phyloP scores from a whole-genome alignment of 2,888 invertebrate species.

The Fissipunctia ypsillon region DNA sequence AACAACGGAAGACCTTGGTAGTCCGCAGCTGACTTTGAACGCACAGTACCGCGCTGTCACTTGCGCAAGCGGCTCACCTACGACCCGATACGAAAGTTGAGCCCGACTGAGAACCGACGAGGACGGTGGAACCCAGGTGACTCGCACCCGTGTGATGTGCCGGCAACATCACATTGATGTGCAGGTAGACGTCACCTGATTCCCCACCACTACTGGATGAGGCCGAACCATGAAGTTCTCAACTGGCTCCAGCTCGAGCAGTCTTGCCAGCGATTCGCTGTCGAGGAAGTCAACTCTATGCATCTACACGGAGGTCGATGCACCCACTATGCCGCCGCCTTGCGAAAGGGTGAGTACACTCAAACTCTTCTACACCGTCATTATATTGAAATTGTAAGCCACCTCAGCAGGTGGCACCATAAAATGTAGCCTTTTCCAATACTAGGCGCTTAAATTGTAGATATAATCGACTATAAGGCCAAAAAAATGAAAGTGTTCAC shows the following conservation, averaged over 20 bases:
- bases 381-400: constrained; percentile 22
- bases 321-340: constrained; percentile 80
- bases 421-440: constrained; percentile 49
- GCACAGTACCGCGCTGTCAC: constrained; percentile 71
- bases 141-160: constrained; percentile 86
- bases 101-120: constrained; percentile 56
- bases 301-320: constrained; percentile 91
- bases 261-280: constrained; percentile 92
- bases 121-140: constrained; percentile 63
- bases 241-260: constrained; percentile 92
- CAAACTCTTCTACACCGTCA: constrained; percentile 2
- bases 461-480: constrained; percentile 54
- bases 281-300: constrained; percentile 92
- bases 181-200: constrained; percentile 87
- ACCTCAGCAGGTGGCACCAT: constrained; percentile 46
- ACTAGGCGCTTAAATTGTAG: constrained; percentile 61
- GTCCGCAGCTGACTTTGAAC: constrained; percentile 73
- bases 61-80: constrained; percentile 71
- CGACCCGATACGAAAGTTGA: constrained; percentile 68
- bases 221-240: constrained; percentile 90
- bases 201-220: constrained; percentile 72
- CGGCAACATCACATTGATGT: constrained; percentile 84
- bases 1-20: constrained; percentile 73
- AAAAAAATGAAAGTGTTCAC: constrained; percentile 71
- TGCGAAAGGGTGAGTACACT: constrained; percentile 89